A percentile compares a stretch with the other conserved stretches of the same genome.
Conservation (phyloP, 2,797 vertebrate genomes). For the Notamacropus eugenii region DNA sequence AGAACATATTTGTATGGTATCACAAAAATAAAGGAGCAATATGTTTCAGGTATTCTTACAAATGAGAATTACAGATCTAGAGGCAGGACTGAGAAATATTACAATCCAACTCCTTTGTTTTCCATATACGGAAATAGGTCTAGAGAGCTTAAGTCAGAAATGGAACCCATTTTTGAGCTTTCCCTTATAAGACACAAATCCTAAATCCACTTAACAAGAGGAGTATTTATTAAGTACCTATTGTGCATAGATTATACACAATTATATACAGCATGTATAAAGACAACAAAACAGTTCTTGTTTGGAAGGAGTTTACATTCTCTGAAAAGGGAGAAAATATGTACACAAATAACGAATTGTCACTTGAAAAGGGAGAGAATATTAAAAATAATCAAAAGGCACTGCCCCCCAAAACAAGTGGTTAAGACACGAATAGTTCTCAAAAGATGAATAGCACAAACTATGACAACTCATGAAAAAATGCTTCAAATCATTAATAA, state of each 20-base stretch:
- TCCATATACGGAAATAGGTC: not conserved
- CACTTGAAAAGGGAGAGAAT: no score
- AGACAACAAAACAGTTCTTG: not conserved
- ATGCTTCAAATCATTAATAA: no score
- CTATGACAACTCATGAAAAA: no score
- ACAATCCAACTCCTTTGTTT: not conserved
- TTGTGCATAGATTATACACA: not conserved
- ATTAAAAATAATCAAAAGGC: no score
- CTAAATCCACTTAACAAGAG: not conserved
- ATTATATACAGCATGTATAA: not conserved
- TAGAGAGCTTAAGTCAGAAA: not conserved
- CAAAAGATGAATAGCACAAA: no score
- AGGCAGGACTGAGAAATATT: not conserved
- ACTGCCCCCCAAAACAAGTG: no score
- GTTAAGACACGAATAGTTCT: no score
- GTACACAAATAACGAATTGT: no score
- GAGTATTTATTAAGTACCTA: not conserved
- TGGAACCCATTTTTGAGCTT: not conserved
- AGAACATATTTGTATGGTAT: conserved; percentile 45
- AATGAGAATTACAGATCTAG: not conserved
- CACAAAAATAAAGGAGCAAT: conserved; percentile 48
- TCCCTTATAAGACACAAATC: not conserved
- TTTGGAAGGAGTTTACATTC: no score
- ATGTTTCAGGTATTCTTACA: conserved; percentile 7
- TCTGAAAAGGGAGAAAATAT: no score